Conservation (phyloP, 2,113 vertebrate genomes). For the Tenrec ecaudatus region DNA sequence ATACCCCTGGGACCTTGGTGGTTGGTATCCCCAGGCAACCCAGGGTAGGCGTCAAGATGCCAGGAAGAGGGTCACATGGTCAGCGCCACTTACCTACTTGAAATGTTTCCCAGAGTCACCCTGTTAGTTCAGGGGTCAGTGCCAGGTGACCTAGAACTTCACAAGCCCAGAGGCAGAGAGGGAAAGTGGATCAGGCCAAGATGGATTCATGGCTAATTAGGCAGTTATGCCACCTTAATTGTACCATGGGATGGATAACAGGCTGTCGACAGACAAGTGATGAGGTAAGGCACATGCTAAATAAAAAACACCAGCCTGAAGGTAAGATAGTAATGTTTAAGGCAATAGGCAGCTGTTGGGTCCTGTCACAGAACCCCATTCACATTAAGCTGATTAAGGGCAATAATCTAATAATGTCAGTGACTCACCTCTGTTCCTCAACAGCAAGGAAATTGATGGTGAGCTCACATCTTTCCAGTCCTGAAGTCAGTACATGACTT, state of each 20-base stretch:
- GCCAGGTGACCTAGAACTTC: conserved; percentile 26
- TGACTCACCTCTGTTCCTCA: conserved; percentile 52
- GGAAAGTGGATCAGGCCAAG: conserved; percentile 41
- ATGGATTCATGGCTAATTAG: conserved; percentile 5
- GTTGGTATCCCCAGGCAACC: background rate
- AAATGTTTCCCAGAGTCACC: conserved; percentile 44
- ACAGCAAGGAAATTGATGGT: conserved; percentile 48
- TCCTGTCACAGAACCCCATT: conserved; percentile 48
- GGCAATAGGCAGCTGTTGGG: conserved; percentile 13
- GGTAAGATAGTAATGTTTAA: conserved; percentile 62
- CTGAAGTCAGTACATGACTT: conserved; percentile 51
- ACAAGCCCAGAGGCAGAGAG: background rate
- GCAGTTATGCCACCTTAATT: conserved; percentile 28
- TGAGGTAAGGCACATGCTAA: conserved; percentile 40
- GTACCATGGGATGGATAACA: background rate
- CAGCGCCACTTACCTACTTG: conserved; percentile 27
- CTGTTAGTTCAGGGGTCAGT: background rate
- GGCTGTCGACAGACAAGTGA: conserved; percentile 47
- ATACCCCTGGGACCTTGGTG: background rate
- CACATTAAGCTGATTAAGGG: conserved; percentile 48
- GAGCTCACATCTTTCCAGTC: conserved; percentile 26
- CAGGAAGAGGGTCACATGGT: background rate
- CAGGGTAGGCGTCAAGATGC: background rate
- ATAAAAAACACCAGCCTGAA: conserved; percentile 50
- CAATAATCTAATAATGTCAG: conserved; percentile 5